phyloP scores from a whole-genome alignment of 2,888 invertebrate genomes.

The Octonoba sinensis region DNA sequence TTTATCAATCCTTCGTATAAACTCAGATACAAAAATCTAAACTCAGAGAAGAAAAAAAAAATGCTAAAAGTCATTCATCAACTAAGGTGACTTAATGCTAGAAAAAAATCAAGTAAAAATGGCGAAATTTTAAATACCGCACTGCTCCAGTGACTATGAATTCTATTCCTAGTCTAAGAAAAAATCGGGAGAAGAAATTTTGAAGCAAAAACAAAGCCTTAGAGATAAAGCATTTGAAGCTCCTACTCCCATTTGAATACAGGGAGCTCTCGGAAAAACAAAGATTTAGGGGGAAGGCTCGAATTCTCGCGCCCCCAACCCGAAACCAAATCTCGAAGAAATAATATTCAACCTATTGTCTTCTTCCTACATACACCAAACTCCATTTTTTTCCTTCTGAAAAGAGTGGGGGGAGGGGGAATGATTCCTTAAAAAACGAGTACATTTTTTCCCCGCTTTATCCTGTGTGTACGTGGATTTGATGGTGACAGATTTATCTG shows the following conservation, averaged over 20 bases:
- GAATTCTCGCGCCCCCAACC: constrained; percentile 33
- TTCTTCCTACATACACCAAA: constrained; percentile 26
- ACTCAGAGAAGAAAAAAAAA: too few relatives aligned
- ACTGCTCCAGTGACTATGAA: constrained; percentile 2
- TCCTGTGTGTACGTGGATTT: constrained; percentile 53
- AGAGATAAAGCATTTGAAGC: constrained; percentile 11
- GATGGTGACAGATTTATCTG: constrained; percentile 63
- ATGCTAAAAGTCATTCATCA: constrained; percentile 25
- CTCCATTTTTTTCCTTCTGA: neutral
- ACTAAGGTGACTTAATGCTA: constrained; percentile 14
- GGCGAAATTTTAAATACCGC: constrained; percentile 6
- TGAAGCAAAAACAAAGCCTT: neutral
- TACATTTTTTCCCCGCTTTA: constrained; percentile 31
- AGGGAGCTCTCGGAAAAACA: constrained; percentile 26
- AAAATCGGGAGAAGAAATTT: neutral
- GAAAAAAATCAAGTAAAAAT: constrained; percentile 1
- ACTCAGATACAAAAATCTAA: too few relatives aligned
- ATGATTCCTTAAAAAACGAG: constrained; percentile 38
- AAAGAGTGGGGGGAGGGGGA: neutral
- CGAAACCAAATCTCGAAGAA: constrained; percentile 58
- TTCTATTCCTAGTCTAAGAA: neutral
- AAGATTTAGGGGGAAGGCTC: constrained; percentile 17
- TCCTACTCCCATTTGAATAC: constrained; percentile 27
- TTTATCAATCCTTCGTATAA: too few relatives aligned
- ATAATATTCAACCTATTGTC: constrained; percentile 60